Evolutionary conservation across 2,888 invertebrate genomes (phyloP).

Genomic region (Limnephilus lunatus): DNA sequence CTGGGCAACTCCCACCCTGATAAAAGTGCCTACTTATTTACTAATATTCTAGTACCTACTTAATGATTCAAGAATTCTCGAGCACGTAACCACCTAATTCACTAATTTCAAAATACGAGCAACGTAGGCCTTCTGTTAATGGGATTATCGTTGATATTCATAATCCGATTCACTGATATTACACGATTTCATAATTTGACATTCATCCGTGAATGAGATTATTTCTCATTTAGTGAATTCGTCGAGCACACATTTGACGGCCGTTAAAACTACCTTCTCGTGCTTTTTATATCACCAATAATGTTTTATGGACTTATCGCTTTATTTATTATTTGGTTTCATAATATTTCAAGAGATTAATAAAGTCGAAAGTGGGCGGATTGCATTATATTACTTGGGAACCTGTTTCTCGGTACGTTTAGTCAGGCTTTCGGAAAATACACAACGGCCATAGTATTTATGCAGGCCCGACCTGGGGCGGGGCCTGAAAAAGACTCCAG

Average conservation of each 20-base stretch:
- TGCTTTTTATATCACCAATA: background rate
- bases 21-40: background rate
- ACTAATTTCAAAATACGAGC: background rate
- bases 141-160: background rate
- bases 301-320: constrained; percentile 2
- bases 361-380: constrained; percentile 35
- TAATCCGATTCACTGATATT: background rate
- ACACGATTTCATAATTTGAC: background rate
- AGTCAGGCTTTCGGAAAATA: constrained; percentile 33
- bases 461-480: background rate
- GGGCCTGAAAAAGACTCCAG: background rate
- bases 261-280: background rate
- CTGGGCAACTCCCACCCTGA: background rate
- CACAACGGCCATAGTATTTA: background rate
- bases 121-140: background rate
- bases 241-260: background rate
- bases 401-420: constrained; percentile 17
- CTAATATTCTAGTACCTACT: background rate
- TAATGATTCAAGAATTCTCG: background rate
- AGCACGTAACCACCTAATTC: background rate
- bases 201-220: background rate
- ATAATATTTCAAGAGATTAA: constrained; percentile 12
- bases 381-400: background rate
- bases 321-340: background rate
- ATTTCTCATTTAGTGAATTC: background rate